phyloP scores from a whole-genome alignment of 2,113 vertebrate genomes.

The Azemiops feae region DNA sequence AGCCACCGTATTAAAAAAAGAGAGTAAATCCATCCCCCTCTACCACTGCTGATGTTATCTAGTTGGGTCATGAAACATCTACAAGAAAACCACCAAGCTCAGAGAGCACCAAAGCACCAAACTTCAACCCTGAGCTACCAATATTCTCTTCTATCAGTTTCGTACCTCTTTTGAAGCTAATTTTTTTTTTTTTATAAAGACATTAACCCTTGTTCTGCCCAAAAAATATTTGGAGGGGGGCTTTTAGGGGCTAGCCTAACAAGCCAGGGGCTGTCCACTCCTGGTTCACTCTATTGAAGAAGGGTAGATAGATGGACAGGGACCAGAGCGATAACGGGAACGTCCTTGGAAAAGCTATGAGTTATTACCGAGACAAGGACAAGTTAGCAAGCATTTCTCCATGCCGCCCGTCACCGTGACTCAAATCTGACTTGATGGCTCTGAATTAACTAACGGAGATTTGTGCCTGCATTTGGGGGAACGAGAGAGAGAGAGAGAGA shows the following conservation, averaged over 20 bases:
- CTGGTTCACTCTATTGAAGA: not conserved
- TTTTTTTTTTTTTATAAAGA: not conserved
- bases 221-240: not conserved
- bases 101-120: not conserved
- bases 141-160: not conserved
- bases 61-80: not conserved
- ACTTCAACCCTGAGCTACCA: not conserved
- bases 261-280: not conserved
- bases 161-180: not conserved
- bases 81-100: not conserved
- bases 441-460: not conserved
- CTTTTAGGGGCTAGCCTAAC: not conserved
- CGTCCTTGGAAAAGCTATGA: not conserved
- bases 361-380: not conserved
- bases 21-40: not conserved
- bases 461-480: not conserved
- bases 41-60: not conserved
- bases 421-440: not conserved
- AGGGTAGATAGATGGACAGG: not conserved
- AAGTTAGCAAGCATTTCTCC: not conserved
- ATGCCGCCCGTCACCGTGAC: not conserved
- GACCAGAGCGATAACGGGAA: not conserved
- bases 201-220: not conserved
- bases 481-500: not conserved
- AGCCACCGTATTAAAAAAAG: not conserved